Conservation (phyloP, 2,888 invertebrate genomes). For the Phyllotreta striolata region DNA sequence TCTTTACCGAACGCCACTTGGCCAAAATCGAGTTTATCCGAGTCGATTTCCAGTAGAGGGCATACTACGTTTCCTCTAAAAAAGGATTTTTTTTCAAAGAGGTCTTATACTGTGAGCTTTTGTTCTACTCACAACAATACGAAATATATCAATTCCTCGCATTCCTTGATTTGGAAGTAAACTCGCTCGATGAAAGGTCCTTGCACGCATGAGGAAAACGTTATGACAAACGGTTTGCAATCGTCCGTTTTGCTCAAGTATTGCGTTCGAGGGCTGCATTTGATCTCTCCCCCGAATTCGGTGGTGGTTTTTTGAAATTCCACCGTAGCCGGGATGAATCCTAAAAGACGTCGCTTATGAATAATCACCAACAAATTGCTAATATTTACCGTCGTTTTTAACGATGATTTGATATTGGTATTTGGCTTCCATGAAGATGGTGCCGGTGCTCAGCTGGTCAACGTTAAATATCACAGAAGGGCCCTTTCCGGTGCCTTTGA, state of each 20-base stretch:
- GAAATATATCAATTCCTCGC: conserved; percentile 65
- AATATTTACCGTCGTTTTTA: conserved; percentile 64
- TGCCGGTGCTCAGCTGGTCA: conserved; percentile 66
- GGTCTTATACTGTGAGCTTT: conserved; percentile 5
- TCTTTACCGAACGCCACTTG: conserved; percentile 66
- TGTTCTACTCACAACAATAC: conserved; percentile 65
- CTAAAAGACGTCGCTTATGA: conserved; percentile 51
- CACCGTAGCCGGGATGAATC: conserved; percentile 69
- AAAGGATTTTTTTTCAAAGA: conserved; percentile 36
- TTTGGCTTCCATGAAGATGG: conserved; percentile 66
- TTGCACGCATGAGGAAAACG: conserved; percentile 67
- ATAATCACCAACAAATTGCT: neutral
- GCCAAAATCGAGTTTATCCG: conserved; percentile 66
- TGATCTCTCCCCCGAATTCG: conserved; percentile 67
- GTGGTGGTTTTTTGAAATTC: conserved; percentile 61
- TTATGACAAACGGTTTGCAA: conserved; percentile 61
- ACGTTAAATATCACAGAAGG: conserved; percentile 67
- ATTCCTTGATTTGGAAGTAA: conserved; percentile 68
- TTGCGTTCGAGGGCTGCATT: conserved; percentile 61
- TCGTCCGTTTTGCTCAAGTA: conserved; percentile 30
- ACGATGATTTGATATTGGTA: conserved; percentile 70
- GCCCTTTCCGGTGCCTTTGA: conserved; percentile 67
- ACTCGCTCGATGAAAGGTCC: conserved; percentile 71
- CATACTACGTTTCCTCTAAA: conserved; percentile 70
- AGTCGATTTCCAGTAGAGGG: conserved; percentile 67